A percentile compares a stretch with the other conserved stretches of the same genome.
Conservation (phyloP, 1,140 invertebrate genomes). For the Paracyclopina nana region DNA sequence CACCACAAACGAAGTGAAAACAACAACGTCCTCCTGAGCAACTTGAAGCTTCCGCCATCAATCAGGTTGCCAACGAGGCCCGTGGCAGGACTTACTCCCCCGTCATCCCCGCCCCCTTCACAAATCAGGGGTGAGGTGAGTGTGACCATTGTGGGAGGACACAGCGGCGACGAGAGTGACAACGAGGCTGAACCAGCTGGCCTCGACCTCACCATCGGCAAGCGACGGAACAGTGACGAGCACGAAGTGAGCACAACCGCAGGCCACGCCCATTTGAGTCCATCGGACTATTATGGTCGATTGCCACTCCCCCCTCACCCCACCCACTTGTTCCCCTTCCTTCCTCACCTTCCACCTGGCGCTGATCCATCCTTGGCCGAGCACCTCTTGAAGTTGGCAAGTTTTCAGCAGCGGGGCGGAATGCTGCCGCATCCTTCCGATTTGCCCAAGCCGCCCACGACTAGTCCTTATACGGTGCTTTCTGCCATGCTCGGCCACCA, state of each 20-base stretch:
- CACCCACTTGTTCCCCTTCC: neutral
- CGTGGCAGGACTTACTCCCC: neutral
- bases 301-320: neutral
- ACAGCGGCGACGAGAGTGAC: neutral
- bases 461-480: constrained; percentile 10
- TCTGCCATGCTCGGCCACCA: constrained; percentile 14
- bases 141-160: neutral
- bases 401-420: too few species aligned
- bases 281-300: neutral
- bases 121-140: neutral
- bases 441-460: constrained; percentile 6
- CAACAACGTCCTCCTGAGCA: constrained; percentile 14
- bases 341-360: neutral
- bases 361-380: constrained; percentile 14
- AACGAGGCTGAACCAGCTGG: neutral
- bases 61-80: neutral
- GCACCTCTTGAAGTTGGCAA: constrained; percentile 12
- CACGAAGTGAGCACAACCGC: constrained; percentile 1
- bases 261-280: too few species aligned
- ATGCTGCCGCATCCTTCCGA: constrained; percentile 1
- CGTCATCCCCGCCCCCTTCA: neutral
- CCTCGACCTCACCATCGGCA: constrained; percentile 10
- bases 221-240: neutral
- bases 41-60: neutral
- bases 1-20: constrained; percentile 1